Evolutionary conservation across 2,797 vertebrate genomes (phyloP), one percentile per base, ranked within the genome.

Genomic region (Vireo griseus): DNA sequence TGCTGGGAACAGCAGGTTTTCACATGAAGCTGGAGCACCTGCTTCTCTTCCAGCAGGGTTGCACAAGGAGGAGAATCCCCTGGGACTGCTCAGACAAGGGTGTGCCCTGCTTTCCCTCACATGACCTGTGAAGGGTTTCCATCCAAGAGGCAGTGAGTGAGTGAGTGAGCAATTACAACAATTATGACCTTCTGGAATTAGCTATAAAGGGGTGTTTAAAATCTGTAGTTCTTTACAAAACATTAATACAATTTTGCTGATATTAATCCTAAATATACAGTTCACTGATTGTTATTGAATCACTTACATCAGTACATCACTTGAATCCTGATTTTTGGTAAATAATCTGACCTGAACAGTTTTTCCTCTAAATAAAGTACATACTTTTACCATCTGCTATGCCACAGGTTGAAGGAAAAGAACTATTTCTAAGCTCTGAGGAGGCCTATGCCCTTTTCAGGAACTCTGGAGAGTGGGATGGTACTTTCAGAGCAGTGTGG

Each of bases 391-490:
- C 45, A 84, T 6, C 16, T 88, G 58, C 54, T 80, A 25, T 20
- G 39, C 16, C 19, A 65, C 6, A 86, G 8, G 26, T 2, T 55
- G 54, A 74, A 67, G 20, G 61, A 63, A 80, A 80, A 86, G 7
- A 82, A 61, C 18, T n/a, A 45, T 63, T 71, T 74, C 69, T 50
- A 59, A 26, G 19, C 33, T 82, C 50, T 29, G 22, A 86, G 40
- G 20, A 90, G 10, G 22, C 78, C 40, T 37, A 54, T 11, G 14
- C 19, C 47, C 47, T 83, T 82, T 47, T 37, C 51, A 73, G 33
- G 18, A 71, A 37, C 26, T 52, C 11, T 16, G 59, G 16, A 52
- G 48, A 48, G 16, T 0, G 0, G 19, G 48, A 44, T 1, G 8
- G 26, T 26, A 48, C 26, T 77, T 61, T 55, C 55, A 82, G 48